Percentiles rank a stretch among this genome's conserved stretches.
These are phyloP conservation scores for Chlorops oryzae DNA, from an alignment of 1,140 invertebrate genomes.

Conservation along the genomic window DNA sequence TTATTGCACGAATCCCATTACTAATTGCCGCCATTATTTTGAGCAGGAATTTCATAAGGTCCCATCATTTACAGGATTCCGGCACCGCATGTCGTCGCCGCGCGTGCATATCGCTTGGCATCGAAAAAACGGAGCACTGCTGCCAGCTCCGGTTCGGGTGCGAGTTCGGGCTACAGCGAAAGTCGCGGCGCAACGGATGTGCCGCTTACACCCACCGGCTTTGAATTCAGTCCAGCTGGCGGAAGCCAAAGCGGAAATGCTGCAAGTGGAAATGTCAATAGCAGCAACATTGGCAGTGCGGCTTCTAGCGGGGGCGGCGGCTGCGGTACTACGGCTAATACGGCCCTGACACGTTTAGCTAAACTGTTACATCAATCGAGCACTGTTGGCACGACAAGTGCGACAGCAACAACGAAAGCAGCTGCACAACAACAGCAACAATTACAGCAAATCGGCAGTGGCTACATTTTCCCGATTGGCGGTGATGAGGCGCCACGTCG, in stretches of 20 bases:
- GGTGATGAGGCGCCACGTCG: slow-evolving; percentile 53
- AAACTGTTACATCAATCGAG: slow-evolving; percentile 61
- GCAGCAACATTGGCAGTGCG: slow-evolving; percentile 22
- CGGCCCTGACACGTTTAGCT: slow-evolving; percentile 60
- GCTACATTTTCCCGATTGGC: slow-evolving; percentile 11
- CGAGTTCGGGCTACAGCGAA: background rate
- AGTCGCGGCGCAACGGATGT: background rate
- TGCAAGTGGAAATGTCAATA: background rate
- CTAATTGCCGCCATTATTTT: slow-evolving; percentile 6
- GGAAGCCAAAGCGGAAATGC: slow-evolving; percentile 1
- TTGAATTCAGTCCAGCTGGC: slow-evolving; percentile 3
- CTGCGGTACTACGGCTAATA: slow-evolving; percentile 33
- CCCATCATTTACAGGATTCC: slow-evolving; percentile 52
- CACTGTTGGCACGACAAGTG: too few species aligned
- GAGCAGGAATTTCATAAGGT: too few species aligned
- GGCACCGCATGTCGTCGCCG: slow-evolving; percentile 54
- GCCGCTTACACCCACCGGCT: background rate
- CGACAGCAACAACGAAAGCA: slow-evolving; percentile 38
- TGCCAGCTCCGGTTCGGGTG: slow-evolving; percentile 2
- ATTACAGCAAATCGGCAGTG: slow-evolving; percentile 48
- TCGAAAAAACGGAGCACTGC: slow-evolving; percentile 32
- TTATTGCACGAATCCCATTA: background rate
- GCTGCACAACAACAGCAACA: slow-evolving; percentile 15
- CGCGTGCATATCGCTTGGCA: slow-evolving; percentile 52
- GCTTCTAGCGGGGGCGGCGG: slow-evolving; percentile 9